These are phyloP conservation scores for Scytalopus superciliaris DNA, from an alignment of 2,113 vertebrate genomes.

Conservation along the genomic window DNA sequence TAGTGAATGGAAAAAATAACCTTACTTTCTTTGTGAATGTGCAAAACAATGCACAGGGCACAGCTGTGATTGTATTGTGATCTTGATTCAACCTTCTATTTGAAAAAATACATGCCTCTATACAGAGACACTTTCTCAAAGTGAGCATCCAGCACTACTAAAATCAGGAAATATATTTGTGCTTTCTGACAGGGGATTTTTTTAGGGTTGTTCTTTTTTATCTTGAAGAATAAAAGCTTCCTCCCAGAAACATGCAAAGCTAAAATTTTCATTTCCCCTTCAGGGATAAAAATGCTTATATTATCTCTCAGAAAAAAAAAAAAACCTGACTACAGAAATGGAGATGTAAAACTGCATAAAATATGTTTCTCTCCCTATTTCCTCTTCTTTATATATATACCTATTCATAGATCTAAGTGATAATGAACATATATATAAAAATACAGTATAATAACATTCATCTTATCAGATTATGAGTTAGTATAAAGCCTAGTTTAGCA, in stretches of 20 bases:
- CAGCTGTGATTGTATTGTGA: background rate
- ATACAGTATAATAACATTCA: background rate
- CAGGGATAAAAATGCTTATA: background rate
- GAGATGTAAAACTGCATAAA: background rate
- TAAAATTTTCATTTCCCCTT: background rate
- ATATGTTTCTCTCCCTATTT: background rate
- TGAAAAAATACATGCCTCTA: background rate
- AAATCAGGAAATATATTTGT: background rate
- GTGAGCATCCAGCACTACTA: background rate
- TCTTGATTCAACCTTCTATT: background rate
- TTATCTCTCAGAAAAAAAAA: background rate
- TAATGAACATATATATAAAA: background rate
- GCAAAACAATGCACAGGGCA: background rate
- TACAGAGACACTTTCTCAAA: background rate
- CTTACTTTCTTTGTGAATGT: background rate
- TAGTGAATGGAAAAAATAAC: background rate
- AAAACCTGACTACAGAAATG: background rate
- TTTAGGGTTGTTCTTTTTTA: background rate
- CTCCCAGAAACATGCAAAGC: background rate
- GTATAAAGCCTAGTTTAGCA: background rate
- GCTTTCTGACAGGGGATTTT: background rate
- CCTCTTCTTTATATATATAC: background rate
- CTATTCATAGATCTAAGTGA: background rate
- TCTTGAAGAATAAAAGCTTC: background rate
- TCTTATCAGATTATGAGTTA: background rate